Conservation (phyloP, 2,113 vertebrate genomes). For the Eudyptes chrysolophus region DNA sequence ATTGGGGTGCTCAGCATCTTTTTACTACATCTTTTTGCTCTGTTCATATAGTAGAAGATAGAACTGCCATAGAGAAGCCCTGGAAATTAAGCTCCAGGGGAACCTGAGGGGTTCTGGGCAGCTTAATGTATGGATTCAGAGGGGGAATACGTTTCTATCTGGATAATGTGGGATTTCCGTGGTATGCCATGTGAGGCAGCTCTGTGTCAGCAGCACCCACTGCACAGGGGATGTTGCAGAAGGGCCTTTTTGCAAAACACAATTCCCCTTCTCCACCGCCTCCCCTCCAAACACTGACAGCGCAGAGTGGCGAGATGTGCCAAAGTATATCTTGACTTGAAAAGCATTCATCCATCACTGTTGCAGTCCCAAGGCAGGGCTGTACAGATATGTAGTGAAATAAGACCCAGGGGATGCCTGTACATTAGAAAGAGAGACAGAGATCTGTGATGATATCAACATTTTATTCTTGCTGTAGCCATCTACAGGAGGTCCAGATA, state of each 20-base stretch:
- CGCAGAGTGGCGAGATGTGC: neutral
- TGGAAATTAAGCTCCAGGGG: neutral
- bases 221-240: neutral
- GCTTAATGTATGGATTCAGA: neutral
- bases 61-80: neutral
- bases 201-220: neutral
- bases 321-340: conserved; percentile 10
- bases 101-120: neutral
- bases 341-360: neutral
- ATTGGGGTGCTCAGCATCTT: accelerated
- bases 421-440: neutral
- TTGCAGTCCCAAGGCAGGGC: neutral
- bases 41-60: neutral
- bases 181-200: accelerated
- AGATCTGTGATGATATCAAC: neutral
- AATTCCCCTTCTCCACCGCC: neutral
- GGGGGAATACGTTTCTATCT: neutral
- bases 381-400: conserved; percentile 18
- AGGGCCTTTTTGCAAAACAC: neutral
- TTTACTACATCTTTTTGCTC: neutral
- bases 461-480: conserved; percentile 6
- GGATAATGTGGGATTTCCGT: accelerated
- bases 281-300: neutral
- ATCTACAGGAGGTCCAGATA: neutral
- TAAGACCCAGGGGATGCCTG: conserved; percentile 10